A percentile compares a stretch with the other conserved stretches of the same genome.
phyloP scores from a whole-genome alignment of 2,888 invertebrate genomes.

The Nematopogon swammerdamellus region DNA sequence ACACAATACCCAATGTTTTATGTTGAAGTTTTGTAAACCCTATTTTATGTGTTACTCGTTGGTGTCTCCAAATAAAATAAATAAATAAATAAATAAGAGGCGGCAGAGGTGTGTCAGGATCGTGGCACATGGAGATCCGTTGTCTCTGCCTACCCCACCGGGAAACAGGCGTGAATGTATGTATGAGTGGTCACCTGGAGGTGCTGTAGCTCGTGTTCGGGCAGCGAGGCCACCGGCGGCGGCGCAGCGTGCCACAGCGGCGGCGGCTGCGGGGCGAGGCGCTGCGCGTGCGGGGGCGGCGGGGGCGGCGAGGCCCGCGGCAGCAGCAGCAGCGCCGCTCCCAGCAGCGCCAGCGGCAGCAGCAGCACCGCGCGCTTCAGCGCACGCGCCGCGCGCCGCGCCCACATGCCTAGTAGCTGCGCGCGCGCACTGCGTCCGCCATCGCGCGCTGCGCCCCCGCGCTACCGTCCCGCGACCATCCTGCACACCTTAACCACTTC shows the following conservation, averaged over 20 bases:
- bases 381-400: conserved; percentile 31
- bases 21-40: no score
- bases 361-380: conserved; percentile 44
- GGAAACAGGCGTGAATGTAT: no score
- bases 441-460: background rate
- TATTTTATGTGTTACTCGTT: no score
- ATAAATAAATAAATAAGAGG: no score
- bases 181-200: no score
- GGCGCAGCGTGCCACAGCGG: conserved; percentile 19
- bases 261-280: conserved; percentile 16
- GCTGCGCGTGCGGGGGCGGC: conserved; percentile 12
- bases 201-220: conserved; percentile 18
- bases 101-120: no score
- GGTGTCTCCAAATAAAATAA: no score
- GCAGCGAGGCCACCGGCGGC: conserved; percentile 3
- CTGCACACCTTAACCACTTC: background rate
- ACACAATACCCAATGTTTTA: no score
- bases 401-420: conserved; percentile 26
- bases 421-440: conserved; percentile 4
- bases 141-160: no score
- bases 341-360: conserved; percentile 49
- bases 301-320: conserved; percentile 33
- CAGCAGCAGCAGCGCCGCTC: conserved; percentile 47
- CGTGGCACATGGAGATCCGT: no score
- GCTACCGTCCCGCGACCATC: background rate